Evolutionary conservation across 64 coral and sea anemone genomes (phyloP), one percentile per base, ranked within the genome.

Genomic region (Montipora efflorescens): DNA sequence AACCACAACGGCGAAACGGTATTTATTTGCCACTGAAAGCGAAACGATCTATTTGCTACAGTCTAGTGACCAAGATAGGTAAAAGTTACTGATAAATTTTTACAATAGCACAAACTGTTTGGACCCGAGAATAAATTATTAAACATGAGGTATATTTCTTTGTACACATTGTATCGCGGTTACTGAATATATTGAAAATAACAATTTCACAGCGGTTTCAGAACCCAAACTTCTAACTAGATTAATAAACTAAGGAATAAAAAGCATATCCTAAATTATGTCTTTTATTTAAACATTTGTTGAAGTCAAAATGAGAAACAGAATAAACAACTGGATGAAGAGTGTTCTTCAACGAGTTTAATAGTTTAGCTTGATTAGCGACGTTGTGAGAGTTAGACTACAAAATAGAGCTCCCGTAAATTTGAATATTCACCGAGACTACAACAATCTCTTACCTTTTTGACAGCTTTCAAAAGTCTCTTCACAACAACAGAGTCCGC

Each of bases 401-500:
- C 46, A 1, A 86, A 66, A 86, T 19, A 57, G 68, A 83, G 71
- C 62, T 86, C 14, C 47, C 45, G n/a, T 11, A 71, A 86, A 72
- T 2, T 8, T 72, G 46, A 72, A 45, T 43, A 18, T 18, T 48
- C 43, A 46, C 28, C 18, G 5, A 69, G 36, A 69, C 12, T n/a
- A 51, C 10, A 18, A 47, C 11, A 47, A 19, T 43, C 69, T 82
- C 82, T 90, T 94, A 99, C 98, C 98, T 99, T 99, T 84, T 96
- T 89, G 19, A 94, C 98, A 2, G 94, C 98, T 47, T 67, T 51
- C 25, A 99, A 72, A 14, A 99, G 90, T 90, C 98, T 87, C 61
- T 99, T 99, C 25, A 99, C 90, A 59, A 96, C 91, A 53, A 99
- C 87, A 12, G 95, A 94, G 80, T 99, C 98, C 23, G 98, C 95